Conservation (phyloP, 2,888 invertebrate genomes). For the Steinernema scapterisci region DNA sequence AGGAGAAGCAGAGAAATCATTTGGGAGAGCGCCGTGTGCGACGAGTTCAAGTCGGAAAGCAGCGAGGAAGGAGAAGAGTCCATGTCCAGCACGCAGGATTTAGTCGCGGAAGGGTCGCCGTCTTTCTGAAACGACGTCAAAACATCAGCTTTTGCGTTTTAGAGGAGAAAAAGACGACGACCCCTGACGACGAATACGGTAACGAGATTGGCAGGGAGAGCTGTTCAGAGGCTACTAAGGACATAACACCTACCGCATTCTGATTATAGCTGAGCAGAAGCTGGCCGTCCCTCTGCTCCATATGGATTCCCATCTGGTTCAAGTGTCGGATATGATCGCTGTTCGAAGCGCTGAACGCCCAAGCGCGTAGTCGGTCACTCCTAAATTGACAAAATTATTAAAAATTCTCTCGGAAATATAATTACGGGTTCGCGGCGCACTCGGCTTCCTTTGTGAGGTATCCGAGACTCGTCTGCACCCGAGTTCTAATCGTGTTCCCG, state of each 20-base stretch:
- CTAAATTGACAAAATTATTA: conserved; percentile 40
- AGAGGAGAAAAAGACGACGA: conserved; percentile 24
- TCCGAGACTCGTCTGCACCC: conserved; percentile 22
- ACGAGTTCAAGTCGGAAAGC: conserved; percentile 32
- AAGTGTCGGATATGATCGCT: conserved; percentile 84
- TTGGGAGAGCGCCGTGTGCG: conserved; percentile 41
- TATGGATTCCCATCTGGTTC: conserved; percentile 91
- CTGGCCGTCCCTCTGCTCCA: conserved; percentile 85
- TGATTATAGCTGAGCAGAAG: conserved; percentile 84
- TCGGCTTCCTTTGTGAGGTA: not conserved
- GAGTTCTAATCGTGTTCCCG: conserved; percentile 38
- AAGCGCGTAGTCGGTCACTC: conserved; percentile 67
- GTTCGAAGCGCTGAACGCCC: conserved; percentile 77
- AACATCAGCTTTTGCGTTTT: too few relatives aligned
- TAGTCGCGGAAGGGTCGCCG: conserved; percentile 30
- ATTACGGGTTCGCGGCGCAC: not conserved
- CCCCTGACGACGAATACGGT: not conserved
- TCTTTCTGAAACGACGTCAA: conserved; percentile 34
- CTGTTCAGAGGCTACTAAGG: not conserved
- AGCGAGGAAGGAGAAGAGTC: conserved; percentile 21
- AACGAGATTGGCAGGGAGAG: conserved; percentile 22
- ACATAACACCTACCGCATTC: conserved; percentile 76
- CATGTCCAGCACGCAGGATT: conserved; percentile 34
- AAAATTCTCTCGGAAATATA: not conserved
- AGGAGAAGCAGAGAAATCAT: conserved; percentile 43